A percentile compares a stretch with the other conserved stretches of the same genome.
Conservation (phyloP, 2,797 vertebrate genomes). For the Vespertilio murinus region DNA sequence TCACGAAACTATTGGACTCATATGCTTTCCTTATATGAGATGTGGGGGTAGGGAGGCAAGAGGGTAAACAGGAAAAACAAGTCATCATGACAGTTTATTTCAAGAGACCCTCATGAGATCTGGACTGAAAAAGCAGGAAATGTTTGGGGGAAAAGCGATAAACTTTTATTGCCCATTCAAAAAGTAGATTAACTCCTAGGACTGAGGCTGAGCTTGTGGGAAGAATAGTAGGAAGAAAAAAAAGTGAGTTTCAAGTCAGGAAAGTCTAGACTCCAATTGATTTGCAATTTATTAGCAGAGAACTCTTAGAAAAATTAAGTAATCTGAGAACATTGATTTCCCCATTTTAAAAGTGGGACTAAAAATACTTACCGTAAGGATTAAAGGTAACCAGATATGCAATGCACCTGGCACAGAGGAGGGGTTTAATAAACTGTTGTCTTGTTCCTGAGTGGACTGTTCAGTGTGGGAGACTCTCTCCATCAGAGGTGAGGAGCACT, state of each 20-base stretch:
- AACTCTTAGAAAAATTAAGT: neutral
- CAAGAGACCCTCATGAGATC: constrained; percentile 1
- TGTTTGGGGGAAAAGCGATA: neutral
- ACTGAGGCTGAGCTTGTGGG: neutral
- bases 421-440: neutral
- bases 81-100: neutral
- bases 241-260: constrained; percentile 20
- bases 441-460: neutral
- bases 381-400: neutral
- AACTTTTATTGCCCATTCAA: neutral
- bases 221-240: neutral
- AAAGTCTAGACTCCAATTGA: neutral
- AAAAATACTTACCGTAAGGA: neutral
- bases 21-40: neutral
- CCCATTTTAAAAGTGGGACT: neutral
- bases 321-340: constrained; percentile 1
- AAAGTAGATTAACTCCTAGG: neutral
- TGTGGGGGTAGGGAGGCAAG: neutral
- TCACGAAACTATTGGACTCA: neutral
- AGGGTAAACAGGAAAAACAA: constrained; percentile 16
- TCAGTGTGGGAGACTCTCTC: neutral
- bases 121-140: neutral
- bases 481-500: neutral
- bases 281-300: neutral
- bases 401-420: neutral